Base-by-base conservation (phyloP, 1,140 invertebrate species). In the Trachymyrmex cornetzi region DNA sequence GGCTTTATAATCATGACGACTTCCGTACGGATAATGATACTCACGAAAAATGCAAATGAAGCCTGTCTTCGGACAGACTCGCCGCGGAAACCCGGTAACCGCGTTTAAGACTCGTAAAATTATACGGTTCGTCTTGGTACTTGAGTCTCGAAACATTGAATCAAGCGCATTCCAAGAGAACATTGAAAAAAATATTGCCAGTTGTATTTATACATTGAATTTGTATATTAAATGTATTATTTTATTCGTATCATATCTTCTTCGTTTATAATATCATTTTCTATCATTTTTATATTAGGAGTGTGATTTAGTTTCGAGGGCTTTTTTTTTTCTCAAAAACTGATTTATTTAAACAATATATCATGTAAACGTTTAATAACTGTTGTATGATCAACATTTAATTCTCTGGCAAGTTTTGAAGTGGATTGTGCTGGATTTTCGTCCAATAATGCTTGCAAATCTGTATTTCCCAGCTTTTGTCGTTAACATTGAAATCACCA, bases 21-120 rank as follows among this genome's bases (percentile, higher is more conserved):
- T 81, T 67, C 66, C 50, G 64, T 34, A 34, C 64, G 48, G 30
- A 24, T 81, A 81, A 81, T 81, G 48, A 71, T 81, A 53, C 77
- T 57, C 64, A 80, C 64, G 63, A 69, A 81, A 81, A 81, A 81
- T 81, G 77, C 77, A 81, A 81, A 81, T 81, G 77, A 71, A 34
- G n/a, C 50, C 64, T 55, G 77, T 80, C 48, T 34, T 71, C 30
- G 63, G 16, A 69, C 77, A 38, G 22, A 69, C 16, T 71, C 48
- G 48, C 6, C 63, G 77, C 48, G 64, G 34, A 81, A 81, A 81
- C 77, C 77, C 64, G 66, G 64, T 81, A 81, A 81, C 77, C 77
- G 77, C 77, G 64, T 81, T 81, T 81, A 44, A 81, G 34, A 22
- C 50, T 81, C 77, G 64, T 44, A 55, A 81, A 81, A 81, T 81